A percentile compares a stretch with the other conserved stretches of the same genome.
Evolutionary conservation across 2,113 vertebrate species (phyloP).

Genomic region (Phycodurus eques): DNA sequence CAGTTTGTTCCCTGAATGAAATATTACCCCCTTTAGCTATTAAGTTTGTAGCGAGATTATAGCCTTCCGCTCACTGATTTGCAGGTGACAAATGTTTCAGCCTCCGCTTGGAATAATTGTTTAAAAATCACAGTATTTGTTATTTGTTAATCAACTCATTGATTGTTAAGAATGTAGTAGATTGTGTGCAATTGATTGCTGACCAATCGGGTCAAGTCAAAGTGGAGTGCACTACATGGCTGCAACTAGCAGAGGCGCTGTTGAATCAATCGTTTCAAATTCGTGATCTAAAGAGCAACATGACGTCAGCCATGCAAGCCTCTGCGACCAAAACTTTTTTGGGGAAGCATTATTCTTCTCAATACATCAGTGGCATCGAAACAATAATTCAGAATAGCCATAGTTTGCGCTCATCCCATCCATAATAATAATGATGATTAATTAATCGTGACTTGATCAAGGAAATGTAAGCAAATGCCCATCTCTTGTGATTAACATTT

Average conservation of each 20-base stretch:
- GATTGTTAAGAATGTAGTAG: not conserved
- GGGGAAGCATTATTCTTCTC: not conserved
- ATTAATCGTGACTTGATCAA: not conserved
- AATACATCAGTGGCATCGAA: too few species aligned
- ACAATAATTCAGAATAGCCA: too few species aligned
- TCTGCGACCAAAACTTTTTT: not conserved
- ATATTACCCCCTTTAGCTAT: not conserved
- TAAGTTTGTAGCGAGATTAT: not conserved
- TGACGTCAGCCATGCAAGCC: not conserved
- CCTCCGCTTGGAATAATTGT: not conserved
- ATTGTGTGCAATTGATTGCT: too few species aligned
- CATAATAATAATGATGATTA: too few species aligned
- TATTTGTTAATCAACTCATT: conserved; percentile 19
- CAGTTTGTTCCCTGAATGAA: not conserved
- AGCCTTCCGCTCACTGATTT: not conserved
- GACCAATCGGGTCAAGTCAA: too few species aligned
- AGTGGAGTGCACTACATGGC: not conserved
- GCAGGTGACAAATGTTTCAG: not conserved
- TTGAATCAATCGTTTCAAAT: not conserved
- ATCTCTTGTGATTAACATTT: conserved; percentile 36
- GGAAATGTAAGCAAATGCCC: not conserved
- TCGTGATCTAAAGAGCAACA: not conserved
- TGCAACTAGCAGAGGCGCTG: not conserved
- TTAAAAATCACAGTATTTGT: not conserved
- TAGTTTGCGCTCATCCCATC: too few species aligned